These are phyloP conservation scores for Thamnaconus septentrionalis DNA, from an alignment of 2,113 vertebrate genomes.

Conservation along the genomic window DNA sequence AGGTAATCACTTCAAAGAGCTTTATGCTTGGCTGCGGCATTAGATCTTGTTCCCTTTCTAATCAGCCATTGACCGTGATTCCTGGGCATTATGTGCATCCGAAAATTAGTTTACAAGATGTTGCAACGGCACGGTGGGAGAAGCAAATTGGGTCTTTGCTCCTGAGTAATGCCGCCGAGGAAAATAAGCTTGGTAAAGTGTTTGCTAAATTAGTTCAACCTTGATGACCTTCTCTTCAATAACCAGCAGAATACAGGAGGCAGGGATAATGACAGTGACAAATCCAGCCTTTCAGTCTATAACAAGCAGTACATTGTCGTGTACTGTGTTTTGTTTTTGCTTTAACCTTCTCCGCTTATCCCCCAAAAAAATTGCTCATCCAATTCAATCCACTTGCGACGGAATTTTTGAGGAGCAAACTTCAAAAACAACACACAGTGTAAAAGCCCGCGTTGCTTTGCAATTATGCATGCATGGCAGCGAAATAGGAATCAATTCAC, in stretches of 20 bases:
- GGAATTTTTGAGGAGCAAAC: slow-evolving; percentile 24
- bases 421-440: neutral
- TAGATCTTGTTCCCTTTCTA: slow-evolving; percentile 69
- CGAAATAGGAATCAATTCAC: no score
- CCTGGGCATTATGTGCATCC: slow-evolving; percentile 58
- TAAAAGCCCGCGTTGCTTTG: no score
- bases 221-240: slow-evolving; percentile 51
- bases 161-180: slow-evolving; percentile 38
- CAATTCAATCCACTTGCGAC: slow-evolving; percentile 27
- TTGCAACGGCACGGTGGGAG: slow-evolving; percentile 32
- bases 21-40: slow-evolving; percentile 56
- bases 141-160: slow-evolving; percentile 61
- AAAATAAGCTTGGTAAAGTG: slow-evolving; percentile 47
- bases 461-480: no score
- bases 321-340: slow-evolving; percentile 12
- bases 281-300: slow-evolving; percentile 12
- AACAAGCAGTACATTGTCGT: slow-evolving; percentile 3
- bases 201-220: slow-evolving; percentile 44
- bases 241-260: slow-evolving; percentile 20
- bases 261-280: slow-evolving; percentile 27
- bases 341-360: slow-evolving; percentile 38
- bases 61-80: slow-evolving; percentile 56
- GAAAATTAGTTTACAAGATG: slow-evolving; percentile 61
- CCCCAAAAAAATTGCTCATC: slow-evolving; percentile 14
- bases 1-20: slow-evolving; percentile 75